Conservation (phyloP, 2,888 invertebrate genomes). For the Abrostola tripartita region DNA sequence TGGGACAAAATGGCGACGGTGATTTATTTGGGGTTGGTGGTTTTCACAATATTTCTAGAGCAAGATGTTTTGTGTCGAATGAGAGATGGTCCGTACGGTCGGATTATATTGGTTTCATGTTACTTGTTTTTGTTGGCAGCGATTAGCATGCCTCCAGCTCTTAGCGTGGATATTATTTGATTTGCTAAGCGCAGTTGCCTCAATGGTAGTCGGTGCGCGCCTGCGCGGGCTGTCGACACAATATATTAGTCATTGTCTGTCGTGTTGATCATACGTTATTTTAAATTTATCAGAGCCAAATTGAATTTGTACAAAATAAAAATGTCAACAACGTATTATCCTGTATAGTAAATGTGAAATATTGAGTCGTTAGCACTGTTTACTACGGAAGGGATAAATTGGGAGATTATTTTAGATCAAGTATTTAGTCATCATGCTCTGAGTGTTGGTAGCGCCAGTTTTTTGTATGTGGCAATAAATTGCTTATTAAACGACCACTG, state of each 20-base stretch:
- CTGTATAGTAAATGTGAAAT: slow-evolving; percentile 42
- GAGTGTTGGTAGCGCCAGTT: no score
- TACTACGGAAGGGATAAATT: slow-evolving; percentile 31
- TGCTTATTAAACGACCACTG: no score
- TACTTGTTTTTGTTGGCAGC: slow-evolving; percentile 82
- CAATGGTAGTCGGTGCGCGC: slow-evolving; percentile 20
- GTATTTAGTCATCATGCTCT: slow-evolving; percentile 24
- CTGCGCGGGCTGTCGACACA: slow-evolving; percentile 18
- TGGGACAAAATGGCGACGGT: slow-evolving; percentile 77
- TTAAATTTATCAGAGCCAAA: slow-evolving; percentile 35
- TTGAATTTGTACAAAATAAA: slow-evolving; percentile 39
- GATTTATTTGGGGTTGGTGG: slow-evolving; percentile 77
- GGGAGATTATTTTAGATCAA: slow-evolving; percentile 21
- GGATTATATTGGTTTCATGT: slow-evolving; percentile 74
- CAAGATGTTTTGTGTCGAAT: slow-evolving; percentile 86
- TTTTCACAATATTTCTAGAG: slow-evolving; percentile 83
- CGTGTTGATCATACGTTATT: slow-evolving; percentile 24
- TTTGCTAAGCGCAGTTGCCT: slow-evolving; percentile 37
- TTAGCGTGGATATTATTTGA: slow-evolving; percentile 47
- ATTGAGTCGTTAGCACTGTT: slow-evolving; percentile 34
- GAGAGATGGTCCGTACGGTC: slow-evolving; percentile 74
- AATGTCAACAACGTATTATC: slow-evolving; percentile 44
- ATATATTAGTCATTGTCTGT: slow-evolving; percentile 42
- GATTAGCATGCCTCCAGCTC: slow-evolving; percentile 56
- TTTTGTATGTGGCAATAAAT: no score